These are phyloP conservation scores for Hydrochoerus hydrochaeris DNA, from an alignment of 2,113 vertebrate species.

Conservation along the genomic window DNA sequence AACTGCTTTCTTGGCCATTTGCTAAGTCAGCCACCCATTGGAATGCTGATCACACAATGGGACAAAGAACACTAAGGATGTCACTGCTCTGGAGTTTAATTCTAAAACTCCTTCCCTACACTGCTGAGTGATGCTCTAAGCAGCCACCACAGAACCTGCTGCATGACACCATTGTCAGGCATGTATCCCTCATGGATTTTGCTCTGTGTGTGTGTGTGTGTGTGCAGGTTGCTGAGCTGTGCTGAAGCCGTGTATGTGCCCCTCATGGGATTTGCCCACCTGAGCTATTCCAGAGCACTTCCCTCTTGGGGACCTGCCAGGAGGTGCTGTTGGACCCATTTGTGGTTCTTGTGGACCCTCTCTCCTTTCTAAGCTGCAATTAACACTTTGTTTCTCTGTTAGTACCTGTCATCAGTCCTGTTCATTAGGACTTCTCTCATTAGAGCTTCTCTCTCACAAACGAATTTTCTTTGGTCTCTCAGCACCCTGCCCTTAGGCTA, in stretches of 20 bases:
- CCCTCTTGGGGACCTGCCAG: not conserved
- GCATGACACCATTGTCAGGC: not conserved
- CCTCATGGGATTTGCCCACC: not conserved
- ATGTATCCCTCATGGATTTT: not conserved
- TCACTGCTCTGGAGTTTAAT: not conserved
- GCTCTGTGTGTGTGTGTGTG: too few relatives aligned
- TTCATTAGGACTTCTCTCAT: not conserved
- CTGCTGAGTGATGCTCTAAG: not conserved
- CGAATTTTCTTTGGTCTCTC: not conserved
- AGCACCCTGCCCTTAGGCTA: not conserved
- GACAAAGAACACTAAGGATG: not conserved
- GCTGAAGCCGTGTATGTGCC: not conserved
- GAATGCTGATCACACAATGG: not conserved
- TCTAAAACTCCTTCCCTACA: not conserved
- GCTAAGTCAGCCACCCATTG: not conserved
- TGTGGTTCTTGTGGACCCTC: not conserved
- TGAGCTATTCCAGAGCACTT: not conserved
- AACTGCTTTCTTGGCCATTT: not conserved
- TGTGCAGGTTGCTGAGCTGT: not conserved
- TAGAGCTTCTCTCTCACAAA: not conserved
- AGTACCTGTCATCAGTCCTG: not conserved
- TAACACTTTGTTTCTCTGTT: not conserved
- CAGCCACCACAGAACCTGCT: not conserved
- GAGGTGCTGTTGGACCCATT: not conserved
- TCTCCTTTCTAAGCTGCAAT: not conserved